phyloP scores from a whole-genome alignment of 1,140 invertebrate species.

The Penaeus indicus region DNA sequence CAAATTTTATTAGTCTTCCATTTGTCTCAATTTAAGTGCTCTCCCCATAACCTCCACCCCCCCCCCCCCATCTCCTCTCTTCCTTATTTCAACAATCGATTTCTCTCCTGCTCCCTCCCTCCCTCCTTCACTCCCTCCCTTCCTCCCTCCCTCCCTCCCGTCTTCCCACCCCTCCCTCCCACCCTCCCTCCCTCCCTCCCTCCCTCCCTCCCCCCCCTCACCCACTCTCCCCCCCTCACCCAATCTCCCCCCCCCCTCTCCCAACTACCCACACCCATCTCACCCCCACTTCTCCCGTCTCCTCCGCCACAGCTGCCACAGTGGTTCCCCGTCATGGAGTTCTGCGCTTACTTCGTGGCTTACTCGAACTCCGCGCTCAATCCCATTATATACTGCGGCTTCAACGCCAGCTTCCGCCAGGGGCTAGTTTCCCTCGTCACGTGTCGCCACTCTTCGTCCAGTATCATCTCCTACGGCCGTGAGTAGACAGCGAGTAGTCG shows the following conservation, averaged over 20 bases:
- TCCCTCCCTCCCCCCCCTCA: neutral
- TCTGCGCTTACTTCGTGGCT: conserved; percentile 71
- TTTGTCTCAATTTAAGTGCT: too few relatives aligned
- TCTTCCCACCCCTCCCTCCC: too few relatives aligned
- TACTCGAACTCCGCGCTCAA: conserved; percentile 74
- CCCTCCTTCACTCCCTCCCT: neutral
- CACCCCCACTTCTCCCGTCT: neutral
- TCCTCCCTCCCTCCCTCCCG: too few relatives aligned
- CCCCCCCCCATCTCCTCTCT: too few relatives aligned
- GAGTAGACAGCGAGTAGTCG: neutral
- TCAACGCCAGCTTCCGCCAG: conserved; percentile 69
- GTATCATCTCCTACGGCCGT: conserved; percentile 23
- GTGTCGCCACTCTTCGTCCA: conserved; percentile 34
- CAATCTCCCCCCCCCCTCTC: neutral
- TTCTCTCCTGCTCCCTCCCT: too few relatives aligned
- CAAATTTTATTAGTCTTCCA: neutral
- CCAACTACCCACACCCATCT: neutral
- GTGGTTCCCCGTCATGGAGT: conserved; percentile 72
- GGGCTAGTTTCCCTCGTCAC: conserved; percentile 43
- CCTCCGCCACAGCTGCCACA: conserved; percentile 66
- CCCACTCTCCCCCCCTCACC: neutral
- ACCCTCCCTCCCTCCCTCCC: neutral
- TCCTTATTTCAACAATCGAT: too few relatives aligned
- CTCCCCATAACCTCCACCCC: too few relatives aligned
- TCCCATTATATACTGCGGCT: conserved; percentile 73